phyloP scores from a whole-genome alignment of 2,888 invertebrate genomes.

The Microdon myrmicae region DNA sequence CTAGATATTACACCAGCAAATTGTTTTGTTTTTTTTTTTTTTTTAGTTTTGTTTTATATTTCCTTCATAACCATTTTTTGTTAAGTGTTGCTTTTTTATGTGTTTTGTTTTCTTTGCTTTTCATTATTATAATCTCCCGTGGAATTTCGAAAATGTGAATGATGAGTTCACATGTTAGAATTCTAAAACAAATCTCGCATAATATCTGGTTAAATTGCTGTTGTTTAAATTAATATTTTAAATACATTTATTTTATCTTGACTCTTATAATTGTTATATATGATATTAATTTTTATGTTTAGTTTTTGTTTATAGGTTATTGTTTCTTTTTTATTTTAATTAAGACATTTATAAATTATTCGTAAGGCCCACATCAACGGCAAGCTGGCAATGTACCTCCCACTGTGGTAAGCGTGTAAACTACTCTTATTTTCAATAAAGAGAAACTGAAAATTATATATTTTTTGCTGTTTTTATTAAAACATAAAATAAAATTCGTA shows the following conservation, averaged over 20 bases:
- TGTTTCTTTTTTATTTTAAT: constrained; percentile 22
- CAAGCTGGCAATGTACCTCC: constrained; percentile 72
- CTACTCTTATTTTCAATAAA: constrained; percentile 67
- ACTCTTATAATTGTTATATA: constrained; percentile 21
- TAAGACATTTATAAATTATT: constrained; percentile 34
- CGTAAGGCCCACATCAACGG: constrained; percentile 75
- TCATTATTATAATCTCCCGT: too few species aligned
- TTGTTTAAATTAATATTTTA: constrained; percentile 44
- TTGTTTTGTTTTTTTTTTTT: constrained; percentile 59
- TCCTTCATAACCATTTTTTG: constrained; percentile 22
- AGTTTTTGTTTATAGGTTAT: constrained; percentile 26
- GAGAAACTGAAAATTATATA: constrained; percentile 53
- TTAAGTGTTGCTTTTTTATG: constrained; percentile 2
- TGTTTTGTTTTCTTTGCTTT: constrained; percentile 2
- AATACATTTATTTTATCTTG: constrained; percentile 45
- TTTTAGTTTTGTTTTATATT: constrained; percentile 17
- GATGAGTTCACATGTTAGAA: constrained; percentile 29
- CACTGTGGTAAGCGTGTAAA: constrained; percentile 67
- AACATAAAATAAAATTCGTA: constrained; percentile 11
- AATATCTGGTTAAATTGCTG: constrained; percentile 66
- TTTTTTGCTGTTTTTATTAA: constrained; percentile 28
- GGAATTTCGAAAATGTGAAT: constrained; percentile 34
- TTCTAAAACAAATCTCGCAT: constrained; percentile 63
- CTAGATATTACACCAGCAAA: constrained; percentile 66
- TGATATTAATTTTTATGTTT: constrained; percentile 48